These are phyloP conservation scores for Indicator indicator DNA, from an alignment of 2,113 vertebrate genomes.

Conservation along the genomic window DNA sequence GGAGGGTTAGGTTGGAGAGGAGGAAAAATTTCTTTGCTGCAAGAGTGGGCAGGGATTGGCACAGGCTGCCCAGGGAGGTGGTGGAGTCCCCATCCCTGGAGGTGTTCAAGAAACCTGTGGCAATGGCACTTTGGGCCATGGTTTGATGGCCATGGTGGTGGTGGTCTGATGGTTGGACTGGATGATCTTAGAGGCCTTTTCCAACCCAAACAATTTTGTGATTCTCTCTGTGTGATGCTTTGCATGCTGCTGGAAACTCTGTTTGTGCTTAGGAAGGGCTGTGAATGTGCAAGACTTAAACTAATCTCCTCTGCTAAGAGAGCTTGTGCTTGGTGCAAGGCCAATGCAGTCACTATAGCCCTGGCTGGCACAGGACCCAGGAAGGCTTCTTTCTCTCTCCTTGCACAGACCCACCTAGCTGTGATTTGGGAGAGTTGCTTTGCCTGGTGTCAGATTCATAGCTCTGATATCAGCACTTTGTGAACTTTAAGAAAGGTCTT, in stretches of 20 bases:
- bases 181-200: too few species aligned
- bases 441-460: background rate
- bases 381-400: background rate
- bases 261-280: background rate
- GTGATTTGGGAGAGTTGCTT: background rate
- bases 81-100: too few species aligned
- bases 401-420: background rate
- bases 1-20: too few species aligned
- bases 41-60: too few species aligned
- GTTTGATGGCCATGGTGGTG: too few species aligned
- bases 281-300: background rate
- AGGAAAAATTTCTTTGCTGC: too few species aligned
- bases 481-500: background rate
- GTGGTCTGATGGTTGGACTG: too few species aligned
- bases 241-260: background rate
- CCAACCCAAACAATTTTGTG: too few species aligned
- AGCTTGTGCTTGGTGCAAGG: background rate
- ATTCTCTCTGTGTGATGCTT: background rate
- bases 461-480: background rate
- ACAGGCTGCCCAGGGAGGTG: too few species aligned
- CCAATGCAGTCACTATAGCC: too few species aligned
- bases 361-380: background rate
- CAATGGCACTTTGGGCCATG: too few species aligned
- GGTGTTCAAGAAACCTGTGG: too few species aligned
- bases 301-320: background rate